phyloP scores from a whole-genome alignment of 2,888 invertebrate species.

The Fragum fragum region DNA sequence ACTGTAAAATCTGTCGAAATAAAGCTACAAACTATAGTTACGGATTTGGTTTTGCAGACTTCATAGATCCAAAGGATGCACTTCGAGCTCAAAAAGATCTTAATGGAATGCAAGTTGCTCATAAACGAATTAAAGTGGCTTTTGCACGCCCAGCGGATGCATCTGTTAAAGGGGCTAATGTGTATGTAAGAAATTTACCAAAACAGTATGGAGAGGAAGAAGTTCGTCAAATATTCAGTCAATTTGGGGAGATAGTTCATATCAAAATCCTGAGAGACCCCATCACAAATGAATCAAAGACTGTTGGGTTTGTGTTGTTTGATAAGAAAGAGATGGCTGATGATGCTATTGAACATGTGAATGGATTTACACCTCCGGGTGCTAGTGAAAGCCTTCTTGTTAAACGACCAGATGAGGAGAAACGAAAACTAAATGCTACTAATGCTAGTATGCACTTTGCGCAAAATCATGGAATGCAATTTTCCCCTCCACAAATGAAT shows the following conservation, averaged over 20 bases:
- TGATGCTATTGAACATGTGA: constrained; percentile 94
- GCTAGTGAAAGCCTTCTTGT: constrained; percentile 94
- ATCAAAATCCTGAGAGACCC: constrained; percentile 96
- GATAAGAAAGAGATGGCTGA: constrained; percentile 96
- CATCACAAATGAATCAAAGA: constrained; percentile 94
- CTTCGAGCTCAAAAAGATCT: constrained; percentile 94
- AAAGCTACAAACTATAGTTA: constrained; percentile 95
- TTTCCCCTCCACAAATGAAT: not conserved
- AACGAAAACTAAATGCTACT: constrained; percentile 9
- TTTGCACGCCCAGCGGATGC: constrained; percentile 97
- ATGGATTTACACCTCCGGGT: constrained; percentile 93
- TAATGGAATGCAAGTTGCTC: constrained; percentile 95
- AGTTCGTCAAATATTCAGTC: constrained; percentile 94
- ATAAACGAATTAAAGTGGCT: constrained; percentile 97
- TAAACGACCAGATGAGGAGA: constrained; percentile 88
- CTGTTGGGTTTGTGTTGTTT: constrained; percentile 94
- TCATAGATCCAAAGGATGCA: constrained; percentile 94
- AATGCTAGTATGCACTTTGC: constrained; percentile 10
- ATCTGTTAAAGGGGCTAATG: constrained; percentile 96
- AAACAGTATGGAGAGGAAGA: constrained; percentile 90
- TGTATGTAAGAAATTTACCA: constrained; percentile 97
- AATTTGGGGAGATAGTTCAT: constrained; percentile 96
- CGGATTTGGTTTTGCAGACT: constrained; percentile 98
- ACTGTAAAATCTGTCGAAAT: constrained; percentile 91
- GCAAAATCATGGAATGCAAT: not conserved